Evolutionary conservation across 2,888 invertebrate species (phyloP).

Genomic region (Nephrotoma guestfalica): DNA sequence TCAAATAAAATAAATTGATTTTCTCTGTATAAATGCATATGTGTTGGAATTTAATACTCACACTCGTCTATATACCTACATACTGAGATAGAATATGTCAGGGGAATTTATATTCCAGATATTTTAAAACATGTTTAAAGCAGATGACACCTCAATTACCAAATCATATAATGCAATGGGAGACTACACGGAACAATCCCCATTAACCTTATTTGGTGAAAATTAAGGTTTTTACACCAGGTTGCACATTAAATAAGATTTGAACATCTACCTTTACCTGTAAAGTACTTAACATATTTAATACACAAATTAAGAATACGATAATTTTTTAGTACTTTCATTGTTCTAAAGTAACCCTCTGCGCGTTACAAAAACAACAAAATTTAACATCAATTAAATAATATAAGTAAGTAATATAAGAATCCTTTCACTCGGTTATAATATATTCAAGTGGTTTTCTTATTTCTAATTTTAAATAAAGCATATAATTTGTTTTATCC

Average conservation of each 20-base stretch:
- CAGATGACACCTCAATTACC: not conserved
- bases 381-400: not conserved
- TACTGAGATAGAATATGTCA: not conserved
- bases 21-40: not conserved
- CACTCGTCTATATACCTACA: not conserved
- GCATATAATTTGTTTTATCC: not conserved
- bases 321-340: not conserved
- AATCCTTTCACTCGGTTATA: not conserved
- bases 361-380: not conserved
- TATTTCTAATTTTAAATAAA: no score
- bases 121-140: not conserved
- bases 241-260: not conserved
- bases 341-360: not conserved
- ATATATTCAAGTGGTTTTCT: not conserved
- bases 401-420: not conserved
- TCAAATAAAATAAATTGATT: not conserved
- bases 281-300: not conserved
- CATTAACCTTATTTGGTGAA: not conserved
- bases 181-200: not conserved
- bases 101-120: not conserved
- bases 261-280: not conserved
- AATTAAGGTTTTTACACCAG: not conserved
- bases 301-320: not conserved
- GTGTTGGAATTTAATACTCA: not conserved
- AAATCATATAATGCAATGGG: not conserved